Percentiles rank a stretch among this genome's conserved stretches.
Conservation (phyloP, 1,140 invertebrate genomes). For the Lepidurus couesii region DNA sequence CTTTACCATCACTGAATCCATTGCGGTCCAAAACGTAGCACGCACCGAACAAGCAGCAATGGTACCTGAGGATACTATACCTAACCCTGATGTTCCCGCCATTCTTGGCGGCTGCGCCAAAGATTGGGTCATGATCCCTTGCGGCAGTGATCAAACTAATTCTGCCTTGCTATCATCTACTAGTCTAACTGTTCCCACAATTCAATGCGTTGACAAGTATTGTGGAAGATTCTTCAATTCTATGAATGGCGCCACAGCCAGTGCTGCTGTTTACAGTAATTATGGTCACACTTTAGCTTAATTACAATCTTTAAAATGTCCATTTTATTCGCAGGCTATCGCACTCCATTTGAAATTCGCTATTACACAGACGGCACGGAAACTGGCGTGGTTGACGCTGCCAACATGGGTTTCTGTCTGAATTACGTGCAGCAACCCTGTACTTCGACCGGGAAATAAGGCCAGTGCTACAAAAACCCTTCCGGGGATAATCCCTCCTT, state of each 20-base stretch:
- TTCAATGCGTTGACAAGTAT: slow-evolving; percentile 36
- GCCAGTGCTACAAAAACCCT: not conserved
- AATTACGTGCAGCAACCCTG: slow-evolving; percentile 40
- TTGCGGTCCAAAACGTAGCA: not conserved
- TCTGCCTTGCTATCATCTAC: slow-evolving; percentile 23
- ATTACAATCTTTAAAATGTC: not conserved
- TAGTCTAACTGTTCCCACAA: slow-evolving; percentile 12
- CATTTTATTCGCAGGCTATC: slow-evolving; percentile 34
- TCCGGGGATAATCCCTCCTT: too few species aligned
- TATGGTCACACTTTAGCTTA: not conserved
- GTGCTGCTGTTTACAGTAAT: slow-evolving; percentile 30
- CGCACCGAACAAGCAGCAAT: not conserved
- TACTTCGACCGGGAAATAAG: slow-evolving; percentile 18
- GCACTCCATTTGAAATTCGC: slow-evolving; percentile 36
- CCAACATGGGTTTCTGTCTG: slow-evolving; percentile 39
- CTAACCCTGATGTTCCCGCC: not conserved
- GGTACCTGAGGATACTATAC: not conserved
- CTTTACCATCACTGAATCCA: not conserved
- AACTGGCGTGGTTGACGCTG: not conserved
- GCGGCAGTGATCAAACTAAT: slow-evolving; percentile 32
- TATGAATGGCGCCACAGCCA: not conserved
- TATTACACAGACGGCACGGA: slow-evolving; percentile 38
- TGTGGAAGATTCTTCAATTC: slow-evolving; percentile 38
- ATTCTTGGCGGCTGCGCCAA: slow-evolving; percentile 28
- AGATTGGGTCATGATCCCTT: slow-evolving; percentile 39